A percentile compares a stretch with the other conserved stretches of the same genome.
phyloP scores from a whole-genome alignment of 2,888 invertebrate species.

The Chrysina gloriosa region DNA sequence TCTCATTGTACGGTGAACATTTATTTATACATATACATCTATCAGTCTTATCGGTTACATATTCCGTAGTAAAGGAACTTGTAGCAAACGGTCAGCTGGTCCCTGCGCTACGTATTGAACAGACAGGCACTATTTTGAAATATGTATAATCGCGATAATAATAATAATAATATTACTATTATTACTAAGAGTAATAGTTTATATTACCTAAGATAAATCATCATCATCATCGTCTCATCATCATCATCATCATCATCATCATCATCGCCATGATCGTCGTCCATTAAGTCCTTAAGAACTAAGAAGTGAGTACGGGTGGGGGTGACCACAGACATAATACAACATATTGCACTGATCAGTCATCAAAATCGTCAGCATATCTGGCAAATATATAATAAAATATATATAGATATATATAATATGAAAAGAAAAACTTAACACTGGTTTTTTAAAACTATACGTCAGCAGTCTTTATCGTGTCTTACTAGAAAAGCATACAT shows the following conservation, averaged over 20 bases:
- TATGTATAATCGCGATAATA: conserved; percentile 33
- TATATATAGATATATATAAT: conserved; percentile 54
- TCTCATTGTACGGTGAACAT: conserved; percentile 47
- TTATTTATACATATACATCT: conserved; percentile 45
- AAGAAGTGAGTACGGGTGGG: conserved; percentile 61
- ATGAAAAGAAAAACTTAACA: conserved; percentile 62
- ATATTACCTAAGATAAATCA: conserved; percentile 10
- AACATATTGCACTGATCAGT: conserved; percentile 67
- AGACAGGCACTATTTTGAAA: conserved; percentile 58
- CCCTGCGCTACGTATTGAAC: conserved; percentile 50
- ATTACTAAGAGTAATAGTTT: conserved; percentile 27
- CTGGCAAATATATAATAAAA: conserved; percentile 54
- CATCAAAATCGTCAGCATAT: conserved; percentile 56
- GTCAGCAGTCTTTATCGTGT: conserved; percentile 57
- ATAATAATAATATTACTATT: conserved; percentile 19
- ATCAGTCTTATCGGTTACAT: conserved; percentile 64
- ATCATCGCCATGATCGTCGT: neutral
- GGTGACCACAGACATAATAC: conserved; percentile 60
- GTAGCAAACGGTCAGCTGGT: conserved; percentile 59
- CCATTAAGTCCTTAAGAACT: conserved; percentile 41
- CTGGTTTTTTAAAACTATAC: conserved; percentile 63
- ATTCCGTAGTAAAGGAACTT: conserved; percentile 60
- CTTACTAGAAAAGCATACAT: conserved; percentile 10
- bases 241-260: no score
- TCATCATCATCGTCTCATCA: neutral